A percentile compares a stretch with the other conserved stretches of the same genome.
These are phyloP conservation scores for Drosophila aff. DNA, from an alignment of 1,140 invertebrate species.

Conservation along the genomic window DNA sequence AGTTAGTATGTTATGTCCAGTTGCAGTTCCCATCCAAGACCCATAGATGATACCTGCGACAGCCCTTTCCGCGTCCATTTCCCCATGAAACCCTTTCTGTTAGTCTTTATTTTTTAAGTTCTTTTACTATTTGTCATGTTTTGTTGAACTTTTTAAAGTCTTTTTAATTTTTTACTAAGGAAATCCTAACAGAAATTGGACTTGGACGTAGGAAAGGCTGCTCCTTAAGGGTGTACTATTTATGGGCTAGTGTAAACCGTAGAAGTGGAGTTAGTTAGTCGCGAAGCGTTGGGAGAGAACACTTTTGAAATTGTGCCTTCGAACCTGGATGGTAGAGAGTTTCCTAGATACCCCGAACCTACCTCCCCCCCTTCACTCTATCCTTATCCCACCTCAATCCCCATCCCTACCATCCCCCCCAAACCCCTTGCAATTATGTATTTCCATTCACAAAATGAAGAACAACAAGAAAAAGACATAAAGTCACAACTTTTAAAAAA, in stretches of 20 bases:
- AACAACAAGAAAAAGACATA: slow-evolving; percentile 27
- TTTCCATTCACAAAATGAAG: slow-evolving; percentile 33
- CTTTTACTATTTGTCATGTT: neutral
- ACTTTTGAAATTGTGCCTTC: slow-evolving; percentile 82
- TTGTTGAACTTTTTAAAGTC: neutral
- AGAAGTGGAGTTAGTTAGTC: slow-evolving; percentile 29
- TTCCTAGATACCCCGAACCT: neutral
- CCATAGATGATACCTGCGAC: neutral
- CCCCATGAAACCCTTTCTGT: neutral
- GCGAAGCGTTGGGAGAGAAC: slow-evolving; percentile 33
- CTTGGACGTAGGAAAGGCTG: neutral
- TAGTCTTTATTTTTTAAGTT: neutral
- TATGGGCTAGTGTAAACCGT: slow-evolving; percentile 53
- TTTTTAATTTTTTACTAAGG: neutral
- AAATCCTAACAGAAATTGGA: slow-evolving; percentile 1
- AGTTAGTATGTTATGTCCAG: slow-evolving; percentile 34
- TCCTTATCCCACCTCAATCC: neutral
- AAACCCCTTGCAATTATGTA: neutral
- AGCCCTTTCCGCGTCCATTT: neutral
- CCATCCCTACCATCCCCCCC: too few relatives aligned
- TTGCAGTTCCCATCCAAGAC: slow-evolving; percentile 22
- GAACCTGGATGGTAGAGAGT: slow-evolving; percentile 64
- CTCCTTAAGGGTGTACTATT: neutral
- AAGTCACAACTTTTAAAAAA: slow-evolving; percentile 34
- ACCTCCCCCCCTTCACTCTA: too few relatives aligned